Evolutionary conservation across 1,140 invertebrate species (phyloP).

Genomic region (Conopomorpha cramerella): DNA sequence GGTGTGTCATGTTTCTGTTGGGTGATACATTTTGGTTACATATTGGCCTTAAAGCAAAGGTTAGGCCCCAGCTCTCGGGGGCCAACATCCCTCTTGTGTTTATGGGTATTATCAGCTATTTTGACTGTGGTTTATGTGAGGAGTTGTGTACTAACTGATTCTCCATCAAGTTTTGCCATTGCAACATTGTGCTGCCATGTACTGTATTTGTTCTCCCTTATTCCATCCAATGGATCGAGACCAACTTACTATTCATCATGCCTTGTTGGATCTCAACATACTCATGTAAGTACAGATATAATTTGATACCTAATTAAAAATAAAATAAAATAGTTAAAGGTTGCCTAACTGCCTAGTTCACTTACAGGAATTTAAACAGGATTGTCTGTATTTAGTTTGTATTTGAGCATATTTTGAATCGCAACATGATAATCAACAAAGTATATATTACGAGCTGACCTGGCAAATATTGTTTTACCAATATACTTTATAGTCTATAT

Average conservation of each 20-base stretch:
- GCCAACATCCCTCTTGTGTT: conserved; percentile 66
- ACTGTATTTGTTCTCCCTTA: conserved; percentile 66
- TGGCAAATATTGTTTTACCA: too few relatives aligned
- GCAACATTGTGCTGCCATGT: conserved; percentile 59
- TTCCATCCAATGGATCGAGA: conserved; percentile 60
- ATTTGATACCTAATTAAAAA: not conserved
- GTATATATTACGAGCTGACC: too few relatives aligned
- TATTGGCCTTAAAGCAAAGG: conserved; percentile 68
- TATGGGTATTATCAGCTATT: conserved; percentile 69
- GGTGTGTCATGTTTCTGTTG: conserved; percentile 73
- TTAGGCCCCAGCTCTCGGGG: conserved; percentile 72
- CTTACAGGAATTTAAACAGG: too few relatives aligned
- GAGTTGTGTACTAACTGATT: conserved; percentile 37
- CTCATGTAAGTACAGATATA: conserved; percentile 47
- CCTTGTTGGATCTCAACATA: conserved; percentile 57
- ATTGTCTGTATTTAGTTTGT: not conserved
- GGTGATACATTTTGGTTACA: conserved; percentile 78
- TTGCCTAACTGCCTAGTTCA: too few relatives aligned
- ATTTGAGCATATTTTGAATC: conserved; percentile 1
- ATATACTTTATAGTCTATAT: too few relatives aligned
- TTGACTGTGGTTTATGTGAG: conserved; percentile 64
- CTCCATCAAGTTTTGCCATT: conserved; percentile 49
- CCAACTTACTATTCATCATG: conserved; percentile 53
- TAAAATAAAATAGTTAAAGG: too few relatives aligned
- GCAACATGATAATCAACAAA: too few relatives aligned